Base-by-base conservation (phyloP, 2,113 vertebrate species). In the Lamprotornis superbus region DNA sequence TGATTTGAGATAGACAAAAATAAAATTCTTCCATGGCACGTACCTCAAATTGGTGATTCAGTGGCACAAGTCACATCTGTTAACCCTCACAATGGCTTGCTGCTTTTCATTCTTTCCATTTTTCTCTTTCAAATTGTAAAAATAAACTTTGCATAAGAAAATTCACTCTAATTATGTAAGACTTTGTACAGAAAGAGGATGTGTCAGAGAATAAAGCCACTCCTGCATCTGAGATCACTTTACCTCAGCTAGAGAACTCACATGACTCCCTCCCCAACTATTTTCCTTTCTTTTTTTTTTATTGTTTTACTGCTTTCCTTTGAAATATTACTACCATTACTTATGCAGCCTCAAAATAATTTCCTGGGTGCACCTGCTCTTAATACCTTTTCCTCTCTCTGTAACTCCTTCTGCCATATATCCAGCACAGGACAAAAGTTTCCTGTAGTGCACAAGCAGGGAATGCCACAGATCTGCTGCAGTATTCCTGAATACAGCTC, bases 241-340 rank as follows among this genome's bases (percentile, higher is more conserved):
- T 20, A 47, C 23, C 57, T n/a, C 44, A 65, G 27, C 35, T 61
- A 47, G 20, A 35, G 10, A 91, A 55, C 40, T 53, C 42, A 63
- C 0, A 0, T 47, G 10, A 86, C n/a, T 40, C 15, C 27, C 28
- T 18, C 16, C 65, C 19, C 12, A 76, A 20, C 1, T 57, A 13
- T 47, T 82, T 52, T 42, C 7, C 10, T 27, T 52, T 30, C 0
- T 40, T 46, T 60, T n/a, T 28, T 28, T 39, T 15, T n/a, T 27
- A 49, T 39, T 39, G 12, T n/a, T 55, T 79, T 39, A 53, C 9
- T 60, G 6, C 7, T 89, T 77, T 88, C 31, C 15, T 89, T 55
- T 76, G n/a, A 60, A 77, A 81, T 91, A 39, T 19, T 64, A 5
- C 37, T 65, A 19, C 12, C 28, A 52, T 57, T 55, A 40, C 7